These are phyloP conservation scores for Calephelis perditalis DNA, from an alignment of 2,888 invertebrate genomes.

Conservation along the genomic window DNA sequence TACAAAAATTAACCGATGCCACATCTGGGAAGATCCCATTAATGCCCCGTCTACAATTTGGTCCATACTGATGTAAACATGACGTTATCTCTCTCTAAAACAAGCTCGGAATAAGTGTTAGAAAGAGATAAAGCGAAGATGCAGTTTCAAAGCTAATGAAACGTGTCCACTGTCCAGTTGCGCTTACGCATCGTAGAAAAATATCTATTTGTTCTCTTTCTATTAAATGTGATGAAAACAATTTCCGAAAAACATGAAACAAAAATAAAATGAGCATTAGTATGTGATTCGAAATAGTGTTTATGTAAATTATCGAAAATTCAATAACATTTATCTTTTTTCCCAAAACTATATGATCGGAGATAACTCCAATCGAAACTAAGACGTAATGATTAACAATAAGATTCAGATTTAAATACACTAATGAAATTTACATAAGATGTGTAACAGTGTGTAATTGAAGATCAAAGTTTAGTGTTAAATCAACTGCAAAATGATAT, in stretches of 20 bases:
- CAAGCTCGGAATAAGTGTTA: constrained; percentile 23
- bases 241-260: too few species aligned
- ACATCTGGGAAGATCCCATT: constrained; percentile 65
- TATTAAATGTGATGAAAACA: too few species aligned
- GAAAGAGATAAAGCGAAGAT: constrained; percentile 56
- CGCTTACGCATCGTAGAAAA: constrained; percentile 56
- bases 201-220: constrained; percentile 37
- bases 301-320: constrained; percentile 10
- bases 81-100: constrained; percentile 46
- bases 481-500: constrained; percentile 41
- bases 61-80: constrained; percentile 64
- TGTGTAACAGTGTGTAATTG: constrained; percentile 23
- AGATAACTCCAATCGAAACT: constrained; percentile 49
- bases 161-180: constrained; percentile 68
- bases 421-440: constrained; percentile 23
- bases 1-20: constrained; percentile 60
- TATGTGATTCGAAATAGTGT: not conserved
- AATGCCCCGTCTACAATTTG: constrained; percentile 64
- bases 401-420: constrained; percentile 38
- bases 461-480: constrained; percentile 41
- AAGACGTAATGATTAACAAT: constrained; percentile 25
- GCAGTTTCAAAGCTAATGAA: constrained; percentile 66
- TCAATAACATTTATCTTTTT: constrained; percentile 26
- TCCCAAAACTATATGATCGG: constrained; percentile 38
- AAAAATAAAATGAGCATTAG: too few species aligned